Percentiles rank a stretch among this genome's conserved stretches.
Conservation (phyloP, 2,113 vertebrate genomes). For the Numida meleagris region DNA sequence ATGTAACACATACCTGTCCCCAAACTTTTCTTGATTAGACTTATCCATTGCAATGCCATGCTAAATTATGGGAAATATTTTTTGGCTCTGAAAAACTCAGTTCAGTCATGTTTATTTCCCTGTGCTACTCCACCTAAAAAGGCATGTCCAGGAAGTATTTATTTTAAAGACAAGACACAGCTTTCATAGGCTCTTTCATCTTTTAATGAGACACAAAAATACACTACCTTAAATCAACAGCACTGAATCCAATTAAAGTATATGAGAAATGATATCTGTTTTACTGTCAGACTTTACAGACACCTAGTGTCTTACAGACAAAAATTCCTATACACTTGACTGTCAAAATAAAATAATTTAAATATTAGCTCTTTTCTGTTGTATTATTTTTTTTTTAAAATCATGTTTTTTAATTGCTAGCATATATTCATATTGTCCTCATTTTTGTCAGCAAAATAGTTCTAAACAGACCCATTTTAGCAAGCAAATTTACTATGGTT, state of each 20-base stretch:
- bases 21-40: neutral
- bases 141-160: conserved; percentile 41
- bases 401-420: conserved; percentile 41
- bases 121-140: neutral
- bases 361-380: conserved; percentile 35
- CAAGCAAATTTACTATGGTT: conserved; percentile 44
- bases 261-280: neutral
- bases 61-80: neutral
- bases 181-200: conserved; percentile 40
- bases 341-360: conserved; percentile 53
- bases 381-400: conserved; percentile 46
- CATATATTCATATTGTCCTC: conserved; percentile 21
- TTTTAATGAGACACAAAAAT: conserved; percentile 45
- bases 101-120: conserved; percentile 21
- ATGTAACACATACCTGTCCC: neutral
- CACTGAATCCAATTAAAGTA: conserved; percentile 16
- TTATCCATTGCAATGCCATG: neutral
- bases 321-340: neutral
- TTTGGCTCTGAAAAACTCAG: neutral
- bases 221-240: neutral
- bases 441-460: conserved; percentile 53
- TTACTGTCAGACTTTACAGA: conserved; percentile 25
- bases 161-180: conserved; percentile 43
- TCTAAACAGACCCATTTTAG: conserved; percentile 36
- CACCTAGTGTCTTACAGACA: neutral